Conservation (phyloP, 2,888 invertebrate genomes). For the Mantis religiosa region DNA sequence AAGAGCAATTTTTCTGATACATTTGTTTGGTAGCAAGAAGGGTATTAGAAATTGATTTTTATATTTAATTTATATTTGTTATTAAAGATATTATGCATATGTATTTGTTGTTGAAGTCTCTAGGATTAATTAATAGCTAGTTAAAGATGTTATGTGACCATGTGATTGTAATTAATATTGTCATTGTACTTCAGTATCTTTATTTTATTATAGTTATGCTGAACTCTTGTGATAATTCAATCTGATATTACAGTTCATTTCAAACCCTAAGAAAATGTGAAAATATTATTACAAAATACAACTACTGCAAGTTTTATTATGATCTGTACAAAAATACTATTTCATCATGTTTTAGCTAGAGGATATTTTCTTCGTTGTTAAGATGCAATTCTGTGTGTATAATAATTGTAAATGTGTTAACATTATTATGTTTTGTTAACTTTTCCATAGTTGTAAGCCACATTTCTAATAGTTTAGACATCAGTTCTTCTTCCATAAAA, state of each 20-base stretch:
- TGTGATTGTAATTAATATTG: not conserved
- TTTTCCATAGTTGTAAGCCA: not conserved
- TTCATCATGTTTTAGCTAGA: not conserved
- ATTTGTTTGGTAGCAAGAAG: not conserved
- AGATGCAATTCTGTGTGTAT: not conserved
- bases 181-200: not conserved
- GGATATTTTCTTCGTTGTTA: not conserved
- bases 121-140: not conserved
- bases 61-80: not conserved
- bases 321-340: not conserved
- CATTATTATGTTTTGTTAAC: not conserved
- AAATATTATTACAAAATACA: not conserved
- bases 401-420: not conserved
- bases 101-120: not conserved
- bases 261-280: not conserved
- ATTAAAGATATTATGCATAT: not conserved
- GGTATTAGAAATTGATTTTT: not conserved
- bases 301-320: not conserved
- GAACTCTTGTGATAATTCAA: not conserved
- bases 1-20: not conserved
- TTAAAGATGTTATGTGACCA: not conserved
- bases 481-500: not conserved
- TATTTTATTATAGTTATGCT: not conserved
- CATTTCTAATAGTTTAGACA: not conserved
- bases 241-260: not conserved